Base-by-base conservation (phyloP, 2,113 vertebrate species). In the Nothobranchius kuhntae region DNA sequence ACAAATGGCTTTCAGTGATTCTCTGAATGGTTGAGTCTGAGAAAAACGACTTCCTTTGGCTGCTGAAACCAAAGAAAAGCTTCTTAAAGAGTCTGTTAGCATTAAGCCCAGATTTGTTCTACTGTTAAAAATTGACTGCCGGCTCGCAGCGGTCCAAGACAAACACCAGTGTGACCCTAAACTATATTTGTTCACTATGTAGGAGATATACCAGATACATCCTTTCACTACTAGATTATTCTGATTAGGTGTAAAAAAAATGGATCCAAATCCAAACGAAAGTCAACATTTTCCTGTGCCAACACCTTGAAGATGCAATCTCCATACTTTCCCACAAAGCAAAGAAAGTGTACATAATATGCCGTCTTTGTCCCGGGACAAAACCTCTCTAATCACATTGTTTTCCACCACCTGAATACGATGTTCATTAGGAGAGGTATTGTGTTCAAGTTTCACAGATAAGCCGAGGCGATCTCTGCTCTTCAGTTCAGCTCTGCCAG, bases 121-220 rank as follows among this genome's bases (percentile, higher is more conserved):
- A 21, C 61, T 81, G 82, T 72, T 78, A 73, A 80, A 30, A 36
- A 81, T 71, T 61, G 60, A 61, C 81, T 73, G 82, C 81, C 87
- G 85, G 80, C 81, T 78, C 67, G 6, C 15, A 46, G 65, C 53
- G 38, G 75, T 81, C 84, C 81, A 89, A 91, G 82, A 89, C 81
- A 93, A 92, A 90, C 87, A 91, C 65, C 54, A 68, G 48, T 45
- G 68, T 88, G 77, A 83, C 87, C 81, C 78, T 51, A 52, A 65
- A 71, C 73, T 83, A 71, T 82, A 89, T 86, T 88, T 66, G 80
- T 80, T 77, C 68, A 82, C 91, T 90, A 85, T 76, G 65, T 84
- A 86, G 91, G 68, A 80, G 80, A 85, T 82, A 80, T 81, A 64
- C 75, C 71, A 40, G 61, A 78, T 63, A 57, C 60, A 53, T 77